These are phyloP conservation scores for Neodiprion lecontei DNA, from an alignment of 1,140 invertebrate species.

Conservation along the genomic window DNA sequence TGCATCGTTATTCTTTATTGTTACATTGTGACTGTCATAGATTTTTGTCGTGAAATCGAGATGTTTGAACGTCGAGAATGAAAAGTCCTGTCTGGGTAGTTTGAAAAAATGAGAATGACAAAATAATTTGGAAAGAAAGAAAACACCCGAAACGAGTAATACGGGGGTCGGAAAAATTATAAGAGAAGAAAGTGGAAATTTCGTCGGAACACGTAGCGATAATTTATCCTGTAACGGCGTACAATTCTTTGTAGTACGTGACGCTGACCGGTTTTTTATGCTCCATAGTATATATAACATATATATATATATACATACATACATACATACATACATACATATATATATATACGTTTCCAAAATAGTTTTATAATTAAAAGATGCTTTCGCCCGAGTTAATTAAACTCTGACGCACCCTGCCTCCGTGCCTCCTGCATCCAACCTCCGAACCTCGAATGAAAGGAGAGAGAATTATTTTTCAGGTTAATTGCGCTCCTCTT, in stretches of 20 bases:
- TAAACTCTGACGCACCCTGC: slow-evolving; percentile 35
- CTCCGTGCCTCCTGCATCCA: slow-evolving; percentile 6
- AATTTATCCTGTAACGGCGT: too few species aligned
- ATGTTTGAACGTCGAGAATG: too few species aligned
- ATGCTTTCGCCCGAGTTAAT: slow-evolving; percentile 49
- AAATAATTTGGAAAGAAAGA: neutral
- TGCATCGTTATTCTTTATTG: too few species aligned
- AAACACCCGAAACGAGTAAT: neutral
- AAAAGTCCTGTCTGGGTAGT: too few species aligned
- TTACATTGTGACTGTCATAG: too few species aligned
- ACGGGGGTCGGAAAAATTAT: too few species aligned
- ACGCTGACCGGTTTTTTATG: too few species aligned
- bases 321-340: neutral
- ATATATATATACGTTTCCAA: slow-evolving; percentile 11
- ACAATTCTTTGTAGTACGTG: too few species aligned
- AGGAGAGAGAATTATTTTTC: slow-evolving; percentile 45
- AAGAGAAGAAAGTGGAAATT: too few species aligned
- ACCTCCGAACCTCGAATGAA: neutral
- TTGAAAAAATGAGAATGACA: neutral
- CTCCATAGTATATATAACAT: neutral
- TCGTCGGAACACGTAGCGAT: too few species aligned
- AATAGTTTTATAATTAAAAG: slow-evolving; percentile 43
- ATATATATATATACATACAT: neutral
- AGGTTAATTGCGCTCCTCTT: slow-evolving; percentile 42
- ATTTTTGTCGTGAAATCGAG: too few species aligned